phyloP scores from a whole-genome alignment of 2,888 invertebrate genomes.

The Ophion obscuratus region DNA sequence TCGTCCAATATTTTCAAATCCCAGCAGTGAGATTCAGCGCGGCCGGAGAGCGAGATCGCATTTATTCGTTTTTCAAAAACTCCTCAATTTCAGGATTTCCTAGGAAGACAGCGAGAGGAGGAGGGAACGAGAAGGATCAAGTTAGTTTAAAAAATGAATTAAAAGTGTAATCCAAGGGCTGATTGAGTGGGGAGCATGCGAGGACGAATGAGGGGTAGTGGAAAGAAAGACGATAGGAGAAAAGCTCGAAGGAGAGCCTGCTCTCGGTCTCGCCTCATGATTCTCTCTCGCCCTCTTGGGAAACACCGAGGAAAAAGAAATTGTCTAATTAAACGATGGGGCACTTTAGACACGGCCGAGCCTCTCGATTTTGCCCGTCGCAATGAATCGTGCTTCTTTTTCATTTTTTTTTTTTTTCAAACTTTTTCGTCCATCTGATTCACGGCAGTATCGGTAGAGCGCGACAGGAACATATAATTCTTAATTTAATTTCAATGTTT shows the following conservation, averaged over 20 bases:
- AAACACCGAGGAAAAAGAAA: slow-evolving; percentile 77
- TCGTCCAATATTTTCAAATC: too few relatives aligned
- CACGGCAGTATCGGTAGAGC: slow-evolving; percentile 22
- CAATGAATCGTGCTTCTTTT: slow-evolving; percentile 54
- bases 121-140: slow-evolving; percentile 69
- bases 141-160: slow-evolving; percentile 80
- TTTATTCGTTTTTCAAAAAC: slow-evolving; percentile 47
- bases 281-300: slow-evolving; percentile 78
- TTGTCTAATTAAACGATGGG: slow-evolving; percentile 83
- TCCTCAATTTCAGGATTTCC: slow-evolving; percentile 70
- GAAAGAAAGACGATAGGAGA: slow-evolving; percentile 17
- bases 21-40: too few relatives aligned
- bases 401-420: slow-evolving; percentile 27
- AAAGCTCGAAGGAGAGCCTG: slow-evolving; percentile 44
- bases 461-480: not conserved
- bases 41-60: not conserved
- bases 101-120: slow-evolving; percentile 46
- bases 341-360: slow-evolving; percentile 65
- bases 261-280: slow-evolving; percentile 77
- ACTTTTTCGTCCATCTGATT: slow-evolving; percentile 3
- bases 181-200: slow-evolving; percentile 77
- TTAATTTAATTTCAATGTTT: slow-evolving; percentile 16
- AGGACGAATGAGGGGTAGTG: slow-evolving; percentile 61
- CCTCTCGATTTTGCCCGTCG: slow-evolving; percentile 59
- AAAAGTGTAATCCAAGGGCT: slow-evolving; percentile 81